Evolutionary conservation across 2,113 vertebrate species (phyloP).

Genomic region (Charina bottae): DNA sequence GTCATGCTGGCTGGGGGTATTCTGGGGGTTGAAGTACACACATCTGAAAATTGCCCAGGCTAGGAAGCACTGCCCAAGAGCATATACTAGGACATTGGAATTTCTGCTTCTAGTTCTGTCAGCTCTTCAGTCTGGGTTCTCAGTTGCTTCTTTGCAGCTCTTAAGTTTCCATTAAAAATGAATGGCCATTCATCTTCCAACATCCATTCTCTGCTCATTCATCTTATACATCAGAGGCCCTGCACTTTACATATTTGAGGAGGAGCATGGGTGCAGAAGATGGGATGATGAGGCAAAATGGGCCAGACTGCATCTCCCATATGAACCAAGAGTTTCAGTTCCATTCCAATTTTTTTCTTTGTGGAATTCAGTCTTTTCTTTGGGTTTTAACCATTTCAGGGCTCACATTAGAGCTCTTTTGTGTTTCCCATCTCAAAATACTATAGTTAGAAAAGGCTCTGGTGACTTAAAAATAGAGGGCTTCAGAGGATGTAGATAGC

Average conservation of each 20-base stretch:
- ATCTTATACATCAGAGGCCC: not conserved
- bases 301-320: not conserved
- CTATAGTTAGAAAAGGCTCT: not conserved
- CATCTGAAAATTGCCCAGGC: not conserved
- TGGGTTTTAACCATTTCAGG: not conserved
- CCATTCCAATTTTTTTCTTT: not conserved
- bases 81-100: not conserved
- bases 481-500: not conserved
- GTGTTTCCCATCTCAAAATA: not conserved
- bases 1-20: not conserved
- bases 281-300: not conserved
- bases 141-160: not conserved
- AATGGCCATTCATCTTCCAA: not conserved
- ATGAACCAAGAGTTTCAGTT: not conserved
- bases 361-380: not conserved
- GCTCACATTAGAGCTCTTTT: not conserved
- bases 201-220: not conserved
- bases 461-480: not conserved
- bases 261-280: too few species aligned
- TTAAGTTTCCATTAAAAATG: not conserved
- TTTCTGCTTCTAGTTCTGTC: not conserved
- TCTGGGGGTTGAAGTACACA: not conserved
- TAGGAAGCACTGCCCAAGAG: not conserved
- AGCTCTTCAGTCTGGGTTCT: not conserved
- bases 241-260: not conserved